Base-by-base conservation (phyloP, 2,797 vertebrate genomes). In the Tokudaia tokunoshimensis region DNA sequence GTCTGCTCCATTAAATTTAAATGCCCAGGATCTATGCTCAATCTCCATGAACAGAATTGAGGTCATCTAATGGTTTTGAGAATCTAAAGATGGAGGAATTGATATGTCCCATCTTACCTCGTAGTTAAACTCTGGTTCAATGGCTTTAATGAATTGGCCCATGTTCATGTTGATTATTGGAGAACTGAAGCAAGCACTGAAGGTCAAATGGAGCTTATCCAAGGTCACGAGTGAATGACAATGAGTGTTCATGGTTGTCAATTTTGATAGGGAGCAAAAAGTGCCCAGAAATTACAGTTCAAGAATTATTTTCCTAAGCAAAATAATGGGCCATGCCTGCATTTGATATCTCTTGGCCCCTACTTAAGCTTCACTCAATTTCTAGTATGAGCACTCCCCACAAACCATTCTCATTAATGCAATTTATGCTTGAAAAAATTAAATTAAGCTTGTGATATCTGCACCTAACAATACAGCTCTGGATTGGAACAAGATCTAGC, bases 391-490 rank as follows among this genome's bases (percentile, higher is more conserved):
- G 6, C 26, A 67, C 37, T 96, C 87, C 13, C 74, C 37, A 82
- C 24, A 76, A 72, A 67, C 37, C 11, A 47, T 92, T 89, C 44
- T n/a, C 76, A 61, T 55, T 59, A 72, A 65, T 74, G 4, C 4
- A 14, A 17, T 76, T 81, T 86, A 22, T 89, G 17, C 80, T 91
- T 93, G 57, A 91, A 61, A 67, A n/a, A 88, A 92, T 72, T 11
- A n/a, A 5, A 47, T 13, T 63, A 84, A 82, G 4, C 19, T 74
- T 78, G 29, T 84, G 37, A n/a, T 67, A 74, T 44, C 83, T 94
- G 12, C 29, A 22, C 4, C 14, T 57, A 84, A 86, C 50, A 82
- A 85, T 52, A 29, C 76, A 47, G 3, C 3, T 12, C 15, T 84
- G 50, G 13, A 65, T 26, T 72, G 75, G 37, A 95, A 57, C 20